phyloP scores from a whole-genome alignment of 1,140 invertebrate genomes.

The Battus philenor region DNA sequence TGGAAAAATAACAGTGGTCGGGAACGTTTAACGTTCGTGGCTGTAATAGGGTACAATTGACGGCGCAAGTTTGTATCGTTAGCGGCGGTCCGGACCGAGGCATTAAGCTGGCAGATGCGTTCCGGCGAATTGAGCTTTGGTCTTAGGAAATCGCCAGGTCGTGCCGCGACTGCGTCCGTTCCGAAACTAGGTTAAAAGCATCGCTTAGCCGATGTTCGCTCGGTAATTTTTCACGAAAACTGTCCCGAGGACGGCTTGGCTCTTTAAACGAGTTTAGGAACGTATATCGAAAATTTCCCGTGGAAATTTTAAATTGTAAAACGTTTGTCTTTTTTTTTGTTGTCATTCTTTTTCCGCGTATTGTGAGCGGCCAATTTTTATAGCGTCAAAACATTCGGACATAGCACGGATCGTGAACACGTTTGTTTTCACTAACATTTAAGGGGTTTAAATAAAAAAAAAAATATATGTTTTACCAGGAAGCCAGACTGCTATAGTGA shows the following conservation, averaged over 20 bases:
- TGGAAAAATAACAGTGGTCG: conserved; percentile 3
- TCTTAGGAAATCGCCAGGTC: conserved; percentile 47
- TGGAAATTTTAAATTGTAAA: conserved; percentile 24
- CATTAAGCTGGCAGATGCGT: conserved; percentile 51
- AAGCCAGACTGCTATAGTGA: no score
- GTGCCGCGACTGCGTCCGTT: conserved; percentile 44
- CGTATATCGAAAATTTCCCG: conserved; percentile 14
- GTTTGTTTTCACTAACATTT: no score
- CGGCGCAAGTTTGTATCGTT: background rate
- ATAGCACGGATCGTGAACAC: conserved; percentile 18
- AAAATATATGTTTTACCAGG: no score
- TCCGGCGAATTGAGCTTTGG: conserved; percentile 49
- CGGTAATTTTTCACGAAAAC: conserved; percentile 51
- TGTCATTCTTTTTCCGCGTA: conserved; percentile 20
- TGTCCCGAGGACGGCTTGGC: conserved; percentile 30
- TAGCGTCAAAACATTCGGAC: conserved; percentile 28
- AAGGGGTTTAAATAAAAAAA: no score
- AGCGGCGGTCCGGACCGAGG: conserved; percentile 28
- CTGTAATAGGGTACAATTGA: background rate
- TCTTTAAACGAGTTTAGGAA: conserved; percentile 37
- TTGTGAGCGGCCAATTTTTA: conserved; percentile 29
- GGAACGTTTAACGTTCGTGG: background rate
- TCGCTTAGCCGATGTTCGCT: conserved; percentile 36
- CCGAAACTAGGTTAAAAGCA: conserved; percentile 47
- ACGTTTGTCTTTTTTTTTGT: conserved; percentile 18